Base-by-base conservation (phyloP, 2,888 invertebrate species). In the Matsumyia berberina region DNA sequence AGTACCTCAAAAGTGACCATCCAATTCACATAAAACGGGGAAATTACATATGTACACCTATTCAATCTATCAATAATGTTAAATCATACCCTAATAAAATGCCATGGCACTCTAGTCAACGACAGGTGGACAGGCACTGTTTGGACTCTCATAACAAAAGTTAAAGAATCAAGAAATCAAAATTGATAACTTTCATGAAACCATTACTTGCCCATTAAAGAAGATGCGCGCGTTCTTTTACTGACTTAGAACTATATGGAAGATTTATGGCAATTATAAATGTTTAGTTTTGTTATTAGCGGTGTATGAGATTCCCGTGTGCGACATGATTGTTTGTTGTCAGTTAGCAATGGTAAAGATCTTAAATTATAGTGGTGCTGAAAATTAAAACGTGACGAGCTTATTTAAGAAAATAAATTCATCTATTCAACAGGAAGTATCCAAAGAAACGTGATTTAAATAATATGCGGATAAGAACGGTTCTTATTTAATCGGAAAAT, bases 351-450 rank as follows among this genome's bases (percentile, higher is more conserved):
- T 46, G 53, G 79, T 42, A 62, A 74, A 49, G 46, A 35, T 62
- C 19, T 62, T 24, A 69, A 80, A 80, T 80, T 70, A 80, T 74
- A 80, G 74, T 72, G 55, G 29, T 69, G 60, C 46, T 80, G 39
- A 80, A 74, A 74, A 69, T 74, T 51, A 69, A 80, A 80, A 80
- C 80, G 80, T 80, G 80, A 80, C 67, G 37, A 69, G 60, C 62
- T 74, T 55, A 80, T 80, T 80, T 80, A 17, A n/a, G 35, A 69
- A 74, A 31, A 69, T 15, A 74, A 62, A 37, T 55, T 62, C 55
- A 78, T 37, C 31, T 24, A 29, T 49, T 62, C 37, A 74, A 39
- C 24, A 57, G 74, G 67, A 80, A 80, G 55, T 39, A 67, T 62
- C n/a, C 1, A 49, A 24, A 42, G 29, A 73, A 74, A 62, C 74